Evolutionary conservation across 2,888 invertebrate genomes (phyloP), one percentile per base, ranked within the genome.

Genomic region (Apamea sordens): DNA sequence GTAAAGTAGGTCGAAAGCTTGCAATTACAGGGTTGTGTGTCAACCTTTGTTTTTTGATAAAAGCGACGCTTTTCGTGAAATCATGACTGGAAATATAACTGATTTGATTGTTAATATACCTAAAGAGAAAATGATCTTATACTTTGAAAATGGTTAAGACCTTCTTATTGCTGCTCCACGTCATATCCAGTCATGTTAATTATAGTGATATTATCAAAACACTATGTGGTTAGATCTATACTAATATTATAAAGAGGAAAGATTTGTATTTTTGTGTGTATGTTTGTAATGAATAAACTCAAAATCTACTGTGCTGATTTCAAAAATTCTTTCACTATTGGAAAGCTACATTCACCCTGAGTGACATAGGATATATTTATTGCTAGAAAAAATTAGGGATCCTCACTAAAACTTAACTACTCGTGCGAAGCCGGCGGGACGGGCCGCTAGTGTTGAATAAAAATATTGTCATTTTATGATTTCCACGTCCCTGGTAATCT

Each of bases 1-100:
- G 28, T 76, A 36, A 85, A 82, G 28, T 87, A 80, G 83, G 83
- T 79, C 76, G 41, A 73, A 44, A 76, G 59, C 76, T 82, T 73
- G 80, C 41, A 85, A 73, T 77, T 82, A 74, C 50, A 59, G 41
- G 13, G 44, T 69, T 78, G 41, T 80, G 63, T 69, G 64, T 67
- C 72, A 80, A 73, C 59, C n/a, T 81, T 81, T 79, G 70, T 79
- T 79, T 73, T 53, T 63, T 18, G 6, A 21, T 11, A 41, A 68
- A 79, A 28, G n/a, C 44, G 28, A 73, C 21, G 72, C 28, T 53
- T 69, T 72, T 53, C 13, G 13, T 72, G 15, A 13, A 63, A 50
- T 63, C n/a, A 64, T 59, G 41, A 13, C 13, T 6, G 15, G 4
- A 56, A 75, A 69, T 61, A 56, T 36, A 24, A 24, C 2, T 24